phyloP scores from a whole-genome alignment of 2,888 invertebrate genomes.

The Stenchaetothrips biformis region DNA sequence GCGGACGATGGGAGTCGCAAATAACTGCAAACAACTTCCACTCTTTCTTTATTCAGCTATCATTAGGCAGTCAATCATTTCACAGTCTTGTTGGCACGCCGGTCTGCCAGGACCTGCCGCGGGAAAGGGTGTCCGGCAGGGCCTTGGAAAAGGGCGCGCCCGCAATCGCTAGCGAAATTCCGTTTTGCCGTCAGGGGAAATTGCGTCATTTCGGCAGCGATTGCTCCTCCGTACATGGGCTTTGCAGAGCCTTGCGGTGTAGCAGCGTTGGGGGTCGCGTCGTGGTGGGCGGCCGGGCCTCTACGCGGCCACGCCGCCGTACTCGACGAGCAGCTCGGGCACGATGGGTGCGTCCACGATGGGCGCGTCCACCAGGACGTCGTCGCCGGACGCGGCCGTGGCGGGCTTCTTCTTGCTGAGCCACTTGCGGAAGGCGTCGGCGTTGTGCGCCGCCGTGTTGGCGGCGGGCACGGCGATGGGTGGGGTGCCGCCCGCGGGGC shows the following conservation, averaged over 20 bases:
- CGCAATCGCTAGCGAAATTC: background rate
- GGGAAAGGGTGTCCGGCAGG: background rate
- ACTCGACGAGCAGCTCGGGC: constrained; percentile 15
- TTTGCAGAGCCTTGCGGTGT: background rate
- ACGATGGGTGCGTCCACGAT: background rate
- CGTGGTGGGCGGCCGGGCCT: background rate
- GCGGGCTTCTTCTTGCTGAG: constrained; percentile 18
- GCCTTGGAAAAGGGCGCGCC: background rate
- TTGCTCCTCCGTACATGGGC: background rate
- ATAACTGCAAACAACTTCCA: background rate
- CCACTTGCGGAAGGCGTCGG: constrained; percentile 15
- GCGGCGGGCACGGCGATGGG: background rate
- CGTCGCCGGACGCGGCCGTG: background rate
- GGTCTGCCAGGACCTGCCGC: constrained; percentile 6
- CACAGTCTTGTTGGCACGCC: background rate
- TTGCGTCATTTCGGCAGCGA: background rate
- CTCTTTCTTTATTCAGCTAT: background rate
- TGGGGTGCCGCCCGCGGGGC: constrained; percentile 1
- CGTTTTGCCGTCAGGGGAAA: background rate
- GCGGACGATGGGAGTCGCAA: background rate
- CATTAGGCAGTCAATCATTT: background rate
- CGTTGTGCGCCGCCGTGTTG: constrained; percentile 6
- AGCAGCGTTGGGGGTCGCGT: background rate
- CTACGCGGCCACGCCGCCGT: background rate
- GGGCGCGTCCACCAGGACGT: background rate